A percentile compares a stretch with the other conserved stretches of the same genome.
Evolutionary conservation across 2,888 invertebrate genomes (phyloP).

Genomic region (Clivina fossor): DNA sequence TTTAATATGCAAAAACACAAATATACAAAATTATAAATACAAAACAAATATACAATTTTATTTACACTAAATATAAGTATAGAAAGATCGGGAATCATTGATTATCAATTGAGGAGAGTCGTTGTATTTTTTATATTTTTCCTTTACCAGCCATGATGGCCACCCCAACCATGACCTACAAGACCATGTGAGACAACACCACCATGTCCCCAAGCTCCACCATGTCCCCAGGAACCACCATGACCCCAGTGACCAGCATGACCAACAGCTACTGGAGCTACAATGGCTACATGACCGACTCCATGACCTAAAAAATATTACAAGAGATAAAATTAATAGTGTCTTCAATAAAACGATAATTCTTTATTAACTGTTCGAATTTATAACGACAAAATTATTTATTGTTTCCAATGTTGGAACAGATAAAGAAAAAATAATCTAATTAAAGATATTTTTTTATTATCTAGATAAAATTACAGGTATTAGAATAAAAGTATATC

Average conservation of each 20-base stretch:
- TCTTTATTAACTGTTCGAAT: too few relatives aligned
- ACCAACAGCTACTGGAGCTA: slow-evolving; percentile 13
- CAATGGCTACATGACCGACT: slow-evolving; percentile 18
- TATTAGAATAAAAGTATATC: too few relatives aligned
- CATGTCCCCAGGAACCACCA: slow-evolving; percentile 48
- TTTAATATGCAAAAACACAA: too few relatives aligned
- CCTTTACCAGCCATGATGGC: slow-evolving; percentile 32
- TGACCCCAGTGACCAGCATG: slow-evolving; percentile 47
- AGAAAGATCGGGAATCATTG: background rate
- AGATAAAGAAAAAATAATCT: too few relatives aligned
- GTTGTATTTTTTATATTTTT: background rate
- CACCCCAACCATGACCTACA: slow-evolving; percentile 24
- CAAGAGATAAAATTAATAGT: too few relatives aligned
- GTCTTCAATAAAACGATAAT: too few relatives aligned
- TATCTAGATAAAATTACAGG: too few relatives aligned
- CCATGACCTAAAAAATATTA: slow-evolving; percentile 17
- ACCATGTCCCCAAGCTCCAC: slow-evolving; percentile 41
- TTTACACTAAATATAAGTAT: slow-evolving; percentile 3
- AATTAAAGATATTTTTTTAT: too few relatives aligned
- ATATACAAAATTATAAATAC: too few relatives aligned
- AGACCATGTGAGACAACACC: slow-evolving; percentile 9
- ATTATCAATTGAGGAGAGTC: background rate
- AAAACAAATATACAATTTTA: slow-evolving; percentile 1
- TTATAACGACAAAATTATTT: too few relatives aligned
- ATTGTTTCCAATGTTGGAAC: too few relatives aligned